Base-by-base conservation (phyloP, 2,888 invertebrate genomes). In the Drosophila mettleri region DNA sequence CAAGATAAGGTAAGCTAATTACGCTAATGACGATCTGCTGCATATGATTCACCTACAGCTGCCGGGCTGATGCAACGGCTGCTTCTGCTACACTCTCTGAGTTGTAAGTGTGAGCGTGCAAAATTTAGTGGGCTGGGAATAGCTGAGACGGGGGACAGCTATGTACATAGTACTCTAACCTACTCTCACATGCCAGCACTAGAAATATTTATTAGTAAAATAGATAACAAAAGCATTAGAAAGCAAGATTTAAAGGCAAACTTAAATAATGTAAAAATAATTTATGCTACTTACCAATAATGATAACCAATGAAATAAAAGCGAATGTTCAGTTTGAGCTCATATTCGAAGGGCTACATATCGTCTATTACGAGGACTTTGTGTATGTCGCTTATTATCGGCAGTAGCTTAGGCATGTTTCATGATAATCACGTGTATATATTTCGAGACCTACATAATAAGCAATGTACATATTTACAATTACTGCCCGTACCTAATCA, bases 51-150 rank as follows among this genome's bases (percentile, higher is more conserved):
- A 12, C 10, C 33, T 41, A 10, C 39, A 41, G 39, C 41, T 29
- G 16, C 27, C 46, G 9, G 31, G 38, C 29, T 34, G 41, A 18
- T 54, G 60, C 57, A 68, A 36, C 51, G 46, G 18, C 54, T 74
- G 63, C 69, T 59, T 49, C 53, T 65, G 62, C 60, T 68, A 62
- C 63, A 72, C 59, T 59, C 69, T 36, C 63, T 65, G 71, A 69
- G 78, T 82, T 82, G 66, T 80, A 82, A 78, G 80, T 83, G 77
- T 74, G 72, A 71, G 78, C 64, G 81, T 69, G 64, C 80, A 62
- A 80, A 80, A 69, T 82, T 81, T 78, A 84, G 70, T 78, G 80
- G 75, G 68, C 67, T 54, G 78, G 72, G 73, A 62, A 71, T 71
- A 74, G 82, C 73, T 77, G 48, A 18, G 55, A 38, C 46, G 31